phyloP scores from a whole-genome alignment of 2,888 invertebrate species.

The Hypomecis atomaria region DNA sequence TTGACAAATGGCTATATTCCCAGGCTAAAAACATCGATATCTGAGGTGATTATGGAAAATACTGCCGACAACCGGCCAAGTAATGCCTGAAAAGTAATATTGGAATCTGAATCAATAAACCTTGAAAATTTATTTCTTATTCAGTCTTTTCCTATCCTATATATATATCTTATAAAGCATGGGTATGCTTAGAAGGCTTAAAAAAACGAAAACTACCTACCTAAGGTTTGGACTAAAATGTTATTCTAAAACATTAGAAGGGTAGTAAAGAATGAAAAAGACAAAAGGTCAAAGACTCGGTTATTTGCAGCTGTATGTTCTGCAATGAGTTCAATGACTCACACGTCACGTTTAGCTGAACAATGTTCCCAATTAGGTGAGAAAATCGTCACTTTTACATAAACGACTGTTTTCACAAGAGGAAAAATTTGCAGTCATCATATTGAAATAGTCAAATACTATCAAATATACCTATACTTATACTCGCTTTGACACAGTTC shows the following conservation, averaged over 20 bases:
- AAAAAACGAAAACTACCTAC: no score
- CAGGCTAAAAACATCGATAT: neutral
- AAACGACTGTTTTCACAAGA: slow-evolving; percentile 86
- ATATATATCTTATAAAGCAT: no score
- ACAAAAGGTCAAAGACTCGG: slow-evolving; percentile 2
- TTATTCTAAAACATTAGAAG: neutral
- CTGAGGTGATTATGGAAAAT: slow-evolving; percentile 1
- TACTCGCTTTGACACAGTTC: no score
- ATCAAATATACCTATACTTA: no score
- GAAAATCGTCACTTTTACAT: slow-evolving; percentile 10
- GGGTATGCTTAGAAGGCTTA: no score
- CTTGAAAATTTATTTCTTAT: no score
- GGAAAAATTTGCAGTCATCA: slow-evolving; percentile 1
- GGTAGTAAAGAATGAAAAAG: slow-evolving; percentile 1
- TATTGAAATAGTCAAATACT: no score
- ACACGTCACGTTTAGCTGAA: neutral
- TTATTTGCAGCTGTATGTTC: neutral
- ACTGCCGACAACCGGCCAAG: no score
- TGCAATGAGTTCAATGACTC: slow-evolving; percentile 9
- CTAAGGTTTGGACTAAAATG: no score
- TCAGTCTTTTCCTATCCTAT: no score
- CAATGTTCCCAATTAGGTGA: neutral
- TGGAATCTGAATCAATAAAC: no score
- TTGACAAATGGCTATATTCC: neutral
- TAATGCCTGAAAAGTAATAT: no score